phyloP scores from a whole-genome alignment of 2,797 vertebrate genomes.

The Decapterus maruadsi region DNA sequence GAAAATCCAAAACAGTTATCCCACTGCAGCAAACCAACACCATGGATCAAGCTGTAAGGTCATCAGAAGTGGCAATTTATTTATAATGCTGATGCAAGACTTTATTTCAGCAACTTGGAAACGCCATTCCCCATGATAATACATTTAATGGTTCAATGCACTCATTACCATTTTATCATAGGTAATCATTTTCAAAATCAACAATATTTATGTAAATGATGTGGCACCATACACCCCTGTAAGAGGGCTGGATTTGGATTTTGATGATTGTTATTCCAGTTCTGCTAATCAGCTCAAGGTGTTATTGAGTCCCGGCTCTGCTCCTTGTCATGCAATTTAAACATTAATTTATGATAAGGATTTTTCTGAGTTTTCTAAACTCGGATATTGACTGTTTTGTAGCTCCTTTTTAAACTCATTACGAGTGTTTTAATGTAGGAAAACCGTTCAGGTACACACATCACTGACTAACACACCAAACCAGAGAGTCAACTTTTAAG shows the following conservation, averaged over 20 bases:
- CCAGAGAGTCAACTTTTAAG: neutral
- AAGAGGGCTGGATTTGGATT: neutral
- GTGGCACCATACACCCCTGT: neutral
- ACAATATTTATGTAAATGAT: constrained; percentile 34
- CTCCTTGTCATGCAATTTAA: neutral
- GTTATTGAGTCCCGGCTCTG: neutral
- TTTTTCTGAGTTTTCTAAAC: neutral
- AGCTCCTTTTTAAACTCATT: neutral
- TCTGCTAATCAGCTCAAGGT: neutral
- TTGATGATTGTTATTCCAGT: neutral
- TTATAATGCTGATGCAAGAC: constrained; percentile 44
- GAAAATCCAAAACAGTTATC: constrained; percentile 47
- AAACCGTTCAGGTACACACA: neutral
- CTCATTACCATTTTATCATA: constrained; percentile 46
- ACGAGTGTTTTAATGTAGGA: neutral
- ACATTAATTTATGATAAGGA: neutral
- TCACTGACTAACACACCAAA: neutral
- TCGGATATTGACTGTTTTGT: neutral
- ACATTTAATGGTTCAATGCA: constrained; percentile 26
- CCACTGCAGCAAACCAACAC: constrained; percentile 40
- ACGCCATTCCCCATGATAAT: constrained; percentile 2
- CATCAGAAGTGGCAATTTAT: constrained; percentile 38
- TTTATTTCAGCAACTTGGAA: constrained; percentile 26
- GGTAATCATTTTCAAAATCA: constrained; percentile 35
- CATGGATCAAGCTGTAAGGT: constrained; percentile 47